phyloP scores from a whole-genome alignment of 2,113 vertebrate species.

The Oreotragus oreotragus region DNA sequence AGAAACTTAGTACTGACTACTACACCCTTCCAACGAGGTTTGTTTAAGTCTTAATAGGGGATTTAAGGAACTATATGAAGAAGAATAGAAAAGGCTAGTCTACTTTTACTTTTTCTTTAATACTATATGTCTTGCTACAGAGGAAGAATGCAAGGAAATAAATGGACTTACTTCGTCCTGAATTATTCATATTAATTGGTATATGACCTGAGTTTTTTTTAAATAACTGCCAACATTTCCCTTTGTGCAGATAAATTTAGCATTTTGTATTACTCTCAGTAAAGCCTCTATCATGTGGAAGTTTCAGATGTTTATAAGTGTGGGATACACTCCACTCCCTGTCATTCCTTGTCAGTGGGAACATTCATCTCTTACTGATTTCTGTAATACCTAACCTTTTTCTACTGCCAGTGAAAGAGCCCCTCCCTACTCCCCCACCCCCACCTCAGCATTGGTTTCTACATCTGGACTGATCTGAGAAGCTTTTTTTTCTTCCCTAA shows the following conservation, averaged over 20 bases:
- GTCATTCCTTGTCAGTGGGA: not conserved
- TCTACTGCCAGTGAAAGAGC: not conserved
- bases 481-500: not conserved
- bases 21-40: not conserved
- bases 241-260: not conserved
- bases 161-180: slow-evolving; percentile 15
- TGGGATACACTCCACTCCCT: not conserved
- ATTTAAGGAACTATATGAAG: not conserved
- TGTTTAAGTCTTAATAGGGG: not conserved
- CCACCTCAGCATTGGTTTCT: not conserved
- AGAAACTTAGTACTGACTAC: not conserved
- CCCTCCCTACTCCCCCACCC: not conserved
- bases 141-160: slow-evolving; percentile 14
- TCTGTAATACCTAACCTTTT: not conserved
- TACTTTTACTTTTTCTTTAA: not conserved
- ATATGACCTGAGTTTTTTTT: not conserved
- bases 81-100: not conserved
- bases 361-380: not conserved
- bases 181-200: slow-evolving; percentile 51
- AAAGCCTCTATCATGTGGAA: slow-evolving; percentile 11
- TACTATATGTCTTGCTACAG: not conserved
- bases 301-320: not conserved
- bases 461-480: slow-evolving; percentile 50
- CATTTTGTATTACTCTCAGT: not conserved
- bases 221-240: slow-evolving; percentile 7